Conservation (phyloP, 2,888 invertebrate genomes). For the Serrognathus titanus region DNA sequence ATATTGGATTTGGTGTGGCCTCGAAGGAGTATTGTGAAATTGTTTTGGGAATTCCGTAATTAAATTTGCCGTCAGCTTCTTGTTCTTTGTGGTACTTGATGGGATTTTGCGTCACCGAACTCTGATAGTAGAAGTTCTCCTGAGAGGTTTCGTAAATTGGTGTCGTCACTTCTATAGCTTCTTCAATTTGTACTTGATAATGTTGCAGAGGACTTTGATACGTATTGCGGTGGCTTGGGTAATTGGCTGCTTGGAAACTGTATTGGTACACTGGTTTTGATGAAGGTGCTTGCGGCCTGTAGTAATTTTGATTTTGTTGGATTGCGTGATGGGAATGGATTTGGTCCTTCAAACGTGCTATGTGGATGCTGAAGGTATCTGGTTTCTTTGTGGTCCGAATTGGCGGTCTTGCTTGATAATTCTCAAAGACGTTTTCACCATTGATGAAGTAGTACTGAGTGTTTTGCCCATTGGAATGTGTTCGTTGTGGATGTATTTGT, state of each 20-base stretch:
- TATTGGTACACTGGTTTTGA: conserved; percentile 68
- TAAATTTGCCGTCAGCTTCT: conserved; percentile 37
- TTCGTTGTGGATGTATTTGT: conserved; percentile 21
- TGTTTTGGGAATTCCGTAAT: conserved; percentile 20
- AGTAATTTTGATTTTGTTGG: conserved; percentile 39
- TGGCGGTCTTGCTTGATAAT: conserved; percentile 30
- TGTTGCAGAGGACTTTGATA: conserved; percentile 38
- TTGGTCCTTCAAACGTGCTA: conserved; percentile 63
- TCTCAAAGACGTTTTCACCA: conserved; percentile 23
- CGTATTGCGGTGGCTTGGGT: conserved; percentile 43
- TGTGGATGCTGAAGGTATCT: conserved; percentile 62
- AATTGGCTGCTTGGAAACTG: conserved; percentile 64
- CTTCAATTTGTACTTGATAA: conserved; percentile 46
- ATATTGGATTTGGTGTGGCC: conserved; percentile 51
- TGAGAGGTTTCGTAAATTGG: conserved; percentile 20
- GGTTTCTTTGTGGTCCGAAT: conserved; percentile 44
- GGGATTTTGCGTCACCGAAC: conserved; percentile 37
- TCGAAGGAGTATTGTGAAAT: conserved; percentile 39
- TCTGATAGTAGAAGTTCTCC: conserved; percentile 19
- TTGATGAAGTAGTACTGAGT: conserved; percentile 40
- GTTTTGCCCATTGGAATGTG: conserved; percentile 26
- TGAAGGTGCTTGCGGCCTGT: conserved; percentile 7
- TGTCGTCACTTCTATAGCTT: conserved; percentile 41
- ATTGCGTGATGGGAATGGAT: conserved; percentile 59
- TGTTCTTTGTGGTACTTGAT: conserved; percentile 27